Evolutionary conservation across 1,140 invertebrate species (phyloP), one percentile per base, ranked within the genome.

Genomic region (Procambarus clarkii): DNA sequence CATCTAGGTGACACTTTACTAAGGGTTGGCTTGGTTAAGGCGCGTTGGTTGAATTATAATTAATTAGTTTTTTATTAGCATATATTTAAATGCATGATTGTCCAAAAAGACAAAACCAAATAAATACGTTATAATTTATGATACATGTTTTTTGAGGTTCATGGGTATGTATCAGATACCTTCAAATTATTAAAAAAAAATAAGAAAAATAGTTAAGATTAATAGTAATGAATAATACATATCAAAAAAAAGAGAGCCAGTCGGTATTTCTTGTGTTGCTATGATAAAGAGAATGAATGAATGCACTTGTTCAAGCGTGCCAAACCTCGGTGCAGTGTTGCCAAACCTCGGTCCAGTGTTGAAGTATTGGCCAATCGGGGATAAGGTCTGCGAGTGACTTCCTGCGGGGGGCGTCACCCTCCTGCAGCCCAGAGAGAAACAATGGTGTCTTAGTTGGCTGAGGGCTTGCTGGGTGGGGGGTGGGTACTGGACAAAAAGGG

Each of bases 361-460:
- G 93, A 54, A 94, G 92, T 60, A 77, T 90, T 18, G 93, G 93
- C 93, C 93, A 94, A 93, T 93, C 93, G 60, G 93, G 93, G 74
- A 93, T 94, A 85, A 94, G 71, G 74, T 94, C 93, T 24, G 93
- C 93, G 48, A 93, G 87, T 45, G 93, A 93, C 50, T 80, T 50
- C 69, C 90, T 91, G 46, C 90, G 77, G 24, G 76, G 69, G n/a
- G 54, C 54, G 81, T 91, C 89, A 78, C 76, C 64, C 58, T 91
- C 89, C 89, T 91, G 89, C 21, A 60, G 11, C 74, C 82, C 71
- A 48, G 85, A 77, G 76, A 87, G 85, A 87, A 79, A 87, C 24
- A 79, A 44, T 71, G 83, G 15, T 18, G 76, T 87, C 85, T 87
- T 87, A 87, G 74, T 54, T 8, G 84, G 45, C 13, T 50, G 77